Conservation (phyloP, 2,888 invertebrate genomes). For the Trissolcus brochymenae region DNA sequence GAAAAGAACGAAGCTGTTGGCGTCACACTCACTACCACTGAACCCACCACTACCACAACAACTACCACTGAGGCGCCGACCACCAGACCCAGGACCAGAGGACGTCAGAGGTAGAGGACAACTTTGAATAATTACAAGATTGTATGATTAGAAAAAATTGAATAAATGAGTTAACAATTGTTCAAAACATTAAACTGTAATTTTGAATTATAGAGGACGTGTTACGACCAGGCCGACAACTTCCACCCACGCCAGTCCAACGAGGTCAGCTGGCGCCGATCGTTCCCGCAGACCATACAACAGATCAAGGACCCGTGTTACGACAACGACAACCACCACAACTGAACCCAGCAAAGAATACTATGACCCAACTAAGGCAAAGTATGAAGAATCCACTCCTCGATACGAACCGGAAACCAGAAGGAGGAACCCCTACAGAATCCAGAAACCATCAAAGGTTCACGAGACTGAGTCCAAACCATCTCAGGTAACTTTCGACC, state of each 20-base stretch:
- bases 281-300: constrained; percentile 69
- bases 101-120: constrained; percentile 64
- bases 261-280: constrained; percentile 59
- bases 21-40: constrained; percentile 63
- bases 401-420: constrained; percentile 56
- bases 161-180: too few relatives aligned
- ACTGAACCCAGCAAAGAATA: constrained; percentile 71
- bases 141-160: too few relatives aligned
- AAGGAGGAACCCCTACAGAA: constrained; percentile 58
- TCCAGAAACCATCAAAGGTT: constrained; percentile 49
- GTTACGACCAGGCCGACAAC: constrained; percentile 65
- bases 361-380: constrained; percentile 69
- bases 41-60: constrained; percentile 57
- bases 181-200: neutral
- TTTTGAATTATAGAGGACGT: constrained; percentile 62
- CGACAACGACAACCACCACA: constrained; percentile 65
- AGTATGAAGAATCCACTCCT: constrained; percentile 64
- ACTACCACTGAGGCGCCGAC: constrained; percentile 62
- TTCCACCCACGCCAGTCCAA: constrained; percentile 58
- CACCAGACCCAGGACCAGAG: constrained; percentile 67
- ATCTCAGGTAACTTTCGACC: constrained; percentile 24
- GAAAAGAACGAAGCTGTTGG: constrained; percentile 74
- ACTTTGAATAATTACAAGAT: neutral
- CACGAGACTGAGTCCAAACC: constrained; percentile 59
- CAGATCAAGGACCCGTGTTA: constrained; percentile 68